Base-by-base conservation (phyloP, 2,113 vertebrate species). In the Istiophorus platypterus region DNA sequence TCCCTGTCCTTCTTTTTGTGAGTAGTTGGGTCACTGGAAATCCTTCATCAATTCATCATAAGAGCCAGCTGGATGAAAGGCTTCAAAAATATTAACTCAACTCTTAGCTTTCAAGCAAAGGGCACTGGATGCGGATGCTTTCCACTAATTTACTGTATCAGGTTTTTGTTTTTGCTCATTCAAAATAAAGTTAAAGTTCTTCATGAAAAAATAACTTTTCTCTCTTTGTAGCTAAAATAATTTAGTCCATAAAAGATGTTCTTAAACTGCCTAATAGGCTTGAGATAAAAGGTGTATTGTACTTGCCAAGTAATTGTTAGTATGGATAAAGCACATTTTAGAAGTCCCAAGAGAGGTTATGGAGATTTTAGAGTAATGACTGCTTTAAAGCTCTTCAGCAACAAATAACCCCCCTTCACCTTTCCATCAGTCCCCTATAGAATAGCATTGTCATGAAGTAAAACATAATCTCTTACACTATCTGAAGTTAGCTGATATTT, bases 11-110 rank as follows among this genome's bases (percentile, higher is more conserved):
- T 84, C 83, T 45, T 24, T 34, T 42, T 72, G 80, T 84, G 79
- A 80, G 85, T 67, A 78, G 76, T 69, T 66, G 89, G 86, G 91
- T 91, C 81, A 91, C 88, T 86, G 84, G 66, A 80, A 67, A 66
- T 7, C 34, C 84, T 80, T 92, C 84, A 91, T 90, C 37, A 83
- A 89, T 92, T 86, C 75, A 93, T 93, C 88, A 93, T 91, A 81
- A 72, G 84, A 73, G 31, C 41, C 57, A 62, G 71, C 74, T 77
- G 84, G 45, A 82, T 77, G 73, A 89, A 88, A 51, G 78, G 72
- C 51, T 83, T 84, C 27, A 78, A 59, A 82, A 88, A 66, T 85
- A 88, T 91, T 64, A 82, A 20, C 75, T 78, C 27, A 64, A 49
- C 68, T 75, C 66, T 56, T 22, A 39, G 52, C 31, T 71, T 67